These are phyloP conservation scores for Rachycentron canadum DNA, from an alignment of 2,797 vertebrate species.

Conservation along the genomic window DNA sequence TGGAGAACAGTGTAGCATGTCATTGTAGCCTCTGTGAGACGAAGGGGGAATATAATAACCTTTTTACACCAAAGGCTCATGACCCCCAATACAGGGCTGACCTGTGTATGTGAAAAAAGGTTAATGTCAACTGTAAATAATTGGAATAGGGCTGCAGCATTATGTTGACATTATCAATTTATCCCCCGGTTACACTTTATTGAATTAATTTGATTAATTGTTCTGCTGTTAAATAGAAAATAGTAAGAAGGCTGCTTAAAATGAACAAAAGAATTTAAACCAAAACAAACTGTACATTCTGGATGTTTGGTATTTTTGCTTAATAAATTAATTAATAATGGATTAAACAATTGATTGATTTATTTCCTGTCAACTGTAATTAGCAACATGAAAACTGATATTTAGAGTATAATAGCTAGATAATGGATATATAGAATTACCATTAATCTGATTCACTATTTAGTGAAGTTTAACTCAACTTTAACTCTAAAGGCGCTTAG, in stretches of 20 bases:
- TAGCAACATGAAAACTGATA: neutral
- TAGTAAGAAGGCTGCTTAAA: too few species aligned
- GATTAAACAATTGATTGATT: too few species aligned
- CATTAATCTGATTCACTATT: neutral
- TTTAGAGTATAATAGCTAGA: neutral
- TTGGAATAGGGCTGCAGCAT: neutral
- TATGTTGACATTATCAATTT: neutral
- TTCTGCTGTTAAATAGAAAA: neutral
- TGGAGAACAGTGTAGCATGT: conserved; percentile 42
- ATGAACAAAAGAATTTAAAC: neutral
- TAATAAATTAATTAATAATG: neutral
- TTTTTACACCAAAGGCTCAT: neutral
- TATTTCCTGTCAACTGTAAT: neutral
- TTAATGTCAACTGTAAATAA: conserved; percentile 21
- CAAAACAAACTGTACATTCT: neutral
- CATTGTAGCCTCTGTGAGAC: conserved; percentile 35
- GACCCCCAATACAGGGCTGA: conserved; percentile 1
- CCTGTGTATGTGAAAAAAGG: conserved; percentile 7
- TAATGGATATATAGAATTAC: neutral
- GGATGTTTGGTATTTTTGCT: neutral
- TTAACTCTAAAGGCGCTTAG: too few species aligned
- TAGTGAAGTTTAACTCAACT: neutral
- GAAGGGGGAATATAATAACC: conserved; percentile 35
- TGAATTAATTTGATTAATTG: too few species aligned
- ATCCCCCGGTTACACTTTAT: neutral